Conservation (phyloP, 2,888 invertebrate genomes). For the Drosophila pegasa region DNA sequence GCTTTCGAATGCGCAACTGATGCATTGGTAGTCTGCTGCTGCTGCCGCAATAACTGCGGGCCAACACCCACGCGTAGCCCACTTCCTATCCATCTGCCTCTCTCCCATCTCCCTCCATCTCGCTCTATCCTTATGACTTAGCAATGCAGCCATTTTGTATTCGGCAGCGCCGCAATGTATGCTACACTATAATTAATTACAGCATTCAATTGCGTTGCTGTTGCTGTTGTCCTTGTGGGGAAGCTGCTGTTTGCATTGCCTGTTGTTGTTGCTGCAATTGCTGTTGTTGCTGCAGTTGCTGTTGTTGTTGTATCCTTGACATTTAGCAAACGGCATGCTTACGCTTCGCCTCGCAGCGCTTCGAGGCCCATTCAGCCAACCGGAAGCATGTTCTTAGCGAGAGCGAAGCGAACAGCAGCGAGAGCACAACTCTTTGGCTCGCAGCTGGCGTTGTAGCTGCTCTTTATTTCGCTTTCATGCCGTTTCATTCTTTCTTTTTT, state of each 20-base stretch:
- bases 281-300: slow-evolving; percentile 7
- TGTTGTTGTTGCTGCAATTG: slow-evolving; percentile 36
- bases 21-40: slow-evolving; percentile 7
- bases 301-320: slow-evolving; percentile 69
- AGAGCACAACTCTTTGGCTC: slow-evolving; percentile 27
- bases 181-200: slow-evolving; percentile 71
- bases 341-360: slow-evolving; percentile 32
- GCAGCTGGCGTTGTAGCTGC: slow-evolving; percentile 25
- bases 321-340: slow-evolving; percentile 53
- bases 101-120: slow-evolving; percentile 6
- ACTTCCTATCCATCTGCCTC: not conserved
- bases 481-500: not conserved
- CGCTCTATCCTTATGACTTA: not conserved
- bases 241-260: slow-evolving; percentile 16
- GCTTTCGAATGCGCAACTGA: slow-evolving; percentile 26
- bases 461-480: slow-evolving; percentile 10
- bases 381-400: slow-evolving; percentile 40
- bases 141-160: slow-evolving; percentile 67
- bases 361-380: slow-evolving; percentile 30
- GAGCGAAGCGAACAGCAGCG: slow-evolving; percentile 16
- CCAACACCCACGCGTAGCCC: not conserved
- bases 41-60: not conserved
- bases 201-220: slow-evolving; percentile 53
- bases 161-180: slow-evolving; percentile 60
- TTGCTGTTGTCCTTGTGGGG: slow-evolving; percentile 39